Evolutionary conservation across 2,797 vertebrate species (phyloP).

Genomic region (Lateolabrax maculatus): DNA sequence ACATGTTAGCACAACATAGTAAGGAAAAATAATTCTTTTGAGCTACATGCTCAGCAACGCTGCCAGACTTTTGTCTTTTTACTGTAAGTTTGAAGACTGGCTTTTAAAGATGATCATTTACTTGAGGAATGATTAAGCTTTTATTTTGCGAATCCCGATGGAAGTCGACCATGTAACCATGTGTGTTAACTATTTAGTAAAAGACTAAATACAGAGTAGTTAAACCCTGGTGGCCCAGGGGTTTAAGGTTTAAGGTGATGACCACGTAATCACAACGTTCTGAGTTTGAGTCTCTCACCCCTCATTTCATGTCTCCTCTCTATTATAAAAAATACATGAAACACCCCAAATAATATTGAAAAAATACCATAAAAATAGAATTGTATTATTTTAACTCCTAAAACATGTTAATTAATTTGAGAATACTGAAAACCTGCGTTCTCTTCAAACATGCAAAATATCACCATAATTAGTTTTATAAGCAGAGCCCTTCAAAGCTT

Average conservation of each 20-base stretch:
- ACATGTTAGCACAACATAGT: conserved; percentile 19
- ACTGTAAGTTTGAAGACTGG: not conserved
- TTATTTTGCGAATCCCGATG: not conserved
- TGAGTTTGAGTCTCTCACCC: not conserved
- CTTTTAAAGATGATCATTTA: not conserved
- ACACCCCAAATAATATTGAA: not conserved
- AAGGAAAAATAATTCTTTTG: not conserved
- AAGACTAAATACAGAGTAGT: not conserved
- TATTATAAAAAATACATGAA: not conserved
- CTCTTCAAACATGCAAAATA: conserved; percentile 3
- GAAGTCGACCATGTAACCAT: not conserved
- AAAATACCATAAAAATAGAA: not conserved
- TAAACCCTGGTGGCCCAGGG: not conserved
- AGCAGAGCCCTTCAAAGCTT: not conserved
- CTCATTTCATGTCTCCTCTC: conserved; percentile 9
- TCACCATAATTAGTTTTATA: not conserved
- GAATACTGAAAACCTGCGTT: conserved; percentile 2
- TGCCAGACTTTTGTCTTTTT: not conserved
- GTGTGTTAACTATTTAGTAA: not conserved
- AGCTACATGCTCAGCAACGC: not conserved
- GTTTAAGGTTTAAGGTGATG: not conserved
- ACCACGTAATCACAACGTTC: conserved; percentile 10
- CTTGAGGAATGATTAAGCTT: not conserved
- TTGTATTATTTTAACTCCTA: not conserved
- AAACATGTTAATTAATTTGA: not conserved